Evolutionary conservation across 2,113 vertebrate genomes (phyloP).

Genomic region (Ovis aries): DNA sequence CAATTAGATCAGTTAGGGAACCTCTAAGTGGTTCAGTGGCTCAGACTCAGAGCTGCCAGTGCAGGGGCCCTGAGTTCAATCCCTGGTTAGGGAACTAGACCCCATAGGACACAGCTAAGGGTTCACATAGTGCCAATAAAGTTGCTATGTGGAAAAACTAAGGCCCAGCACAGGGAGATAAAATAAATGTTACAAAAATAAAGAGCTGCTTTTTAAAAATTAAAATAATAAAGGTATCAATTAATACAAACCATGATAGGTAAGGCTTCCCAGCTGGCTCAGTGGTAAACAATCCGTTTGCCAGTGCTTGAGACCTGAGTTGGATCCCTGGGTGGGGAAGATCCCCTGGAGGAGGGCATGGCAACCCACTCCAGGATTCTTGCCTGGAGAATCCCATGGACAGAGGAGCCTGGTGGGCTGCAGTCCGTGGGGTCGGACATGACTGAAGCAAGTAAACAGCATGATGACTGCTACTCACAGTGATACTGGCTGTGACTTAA

Average conservation of each 20-base stretch:
- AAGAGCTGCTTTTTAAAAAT: neutral
- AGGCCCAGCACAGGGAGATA: neutral
- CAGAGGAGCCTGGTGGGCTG: accelerated
- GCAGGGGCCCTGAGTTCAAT: neutral
- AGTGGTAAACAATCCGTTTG: neutral
- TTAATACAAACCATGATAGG: neutral
- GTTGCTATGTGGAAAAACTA: neutral
- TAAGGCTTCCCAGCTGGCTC: neutral
- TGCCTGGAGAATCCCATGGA: neutral
- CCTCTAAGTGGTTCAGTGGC: neutral
- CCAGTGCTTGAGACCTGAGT: accelerated
- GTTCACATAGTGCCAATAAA: accelerated
- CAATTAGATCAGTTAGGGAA: neutral
- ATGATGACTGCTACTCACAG: accelerated
- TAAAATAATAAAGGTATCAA: neutral
- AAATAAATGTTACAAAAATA: neutral
- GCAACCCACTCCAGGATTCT: neutral
- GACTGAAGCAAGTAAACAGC: neutral
- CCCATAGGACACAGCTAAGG: neutral
- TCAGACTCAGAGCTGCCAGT: neutral
- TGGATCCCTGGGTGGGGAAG: neutral
- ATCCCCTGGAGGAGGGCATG: neutral
- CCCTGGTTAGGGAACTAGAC: neutral
- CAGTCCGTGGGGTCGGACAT: accelerated
- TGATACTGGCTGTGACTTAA: neutral